Evolutionary conservation across 2,113 vertebrate genomes (phyloP).

Genomic region (Gallinago undulata): DNA sequence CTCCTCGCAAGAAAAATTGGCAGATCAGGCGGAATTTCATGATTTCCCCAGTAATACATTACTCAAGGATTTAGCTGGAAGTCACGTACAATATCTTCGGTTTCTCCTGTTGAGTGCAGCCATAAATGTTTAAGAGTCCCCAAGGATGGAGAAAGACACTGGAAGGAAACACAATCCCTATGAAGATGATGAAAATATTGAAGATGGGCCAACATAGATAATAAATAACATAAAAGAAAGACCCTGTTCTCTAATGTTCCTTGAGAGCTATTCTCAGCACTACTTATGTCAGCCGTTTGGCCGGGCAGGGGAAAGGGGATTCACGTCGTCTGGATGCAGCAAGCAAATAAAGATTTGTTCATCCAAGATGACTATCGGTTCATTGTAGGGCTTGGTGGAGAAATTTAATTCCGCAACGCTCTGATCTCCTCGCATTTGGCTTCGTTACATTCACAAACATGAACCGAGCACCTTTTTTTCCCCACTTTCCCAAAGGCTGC

Average conservation of each 20-base stretch:
- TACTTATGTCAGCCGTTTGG: slow-evolving; percentile 1
- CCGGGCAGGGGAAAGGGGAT: not conserved
- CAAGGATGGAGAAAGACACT: slow-evolving; percentile 37
- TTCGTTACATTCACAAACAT: not conserved
- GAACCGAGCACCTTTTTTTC: not conserved
- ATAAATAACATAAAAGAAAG: slow-evolving; percentile 66
- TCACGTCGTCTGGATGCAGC: not conserved
- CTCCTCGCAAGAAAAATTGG: not conserved
- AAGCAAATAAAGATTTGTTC: not conserved
- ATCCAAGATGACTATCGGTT: not conserved
- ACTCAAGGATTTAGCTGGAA: slow-evolving; percentile 26
- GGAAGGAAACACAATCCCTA: slow-evolving; percentile 52
- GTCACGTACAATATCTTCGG: slow-evolving; percentile 51
- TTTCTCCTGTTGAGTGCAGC: slow-evolving; percentile 55
- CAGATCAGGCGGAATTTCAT: not conserved
- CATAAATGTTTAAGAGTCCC: slow-evolving; percentile 42
- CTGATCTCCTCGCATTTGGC: not conserved
- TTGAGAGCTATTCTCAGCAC: slow-evolving; percentile 48
- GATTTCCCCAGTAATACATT: slow-evolving; percentile 14
- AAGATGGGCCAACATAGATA: slow-evolving; percentile 55
- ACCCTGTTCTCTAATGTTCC: slow-evolving; percentile 23
- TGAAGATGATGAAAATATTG: slow-evolving; percentile 69
- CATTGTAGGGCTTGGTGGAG: not conserved
- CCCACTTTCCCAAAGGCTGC: not conserved
- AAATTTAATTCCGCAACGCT: not conserved